Conservation (phyloP, 2,113 vertebrate genomes). For the Mus spicilegus region DNA sequence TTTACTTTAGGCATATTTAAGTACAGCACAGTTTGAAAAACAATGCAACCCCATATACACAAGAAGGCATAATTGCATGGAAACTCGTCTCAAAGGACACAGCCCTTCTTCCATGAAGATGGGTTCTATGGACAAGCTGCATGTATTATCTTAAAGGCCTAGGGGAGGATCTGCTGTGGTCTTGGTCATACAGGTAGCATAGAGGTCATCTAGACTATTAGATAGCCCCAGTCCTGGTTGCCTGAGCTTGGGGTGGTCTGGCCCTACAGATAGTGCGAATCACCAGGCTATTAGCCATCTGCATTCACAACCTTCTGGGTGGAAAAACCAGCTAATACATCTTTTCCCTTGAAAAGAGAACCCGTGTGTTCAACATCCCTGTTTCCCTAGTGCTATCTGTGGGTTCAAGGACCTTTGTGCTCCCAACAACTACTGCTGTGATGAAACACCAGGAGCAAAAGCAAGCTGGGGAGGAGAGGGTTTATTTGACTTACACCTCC, state of each 20-base stretch:
- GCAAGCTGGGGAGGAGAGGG: background rate
- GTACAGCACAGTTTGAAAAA: background rate
- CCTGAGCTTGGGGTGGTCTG: background rate
- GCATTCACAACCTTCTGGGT: background rate
- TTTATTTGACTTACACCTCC: background rate
- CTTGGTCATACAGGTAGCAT: background rate
- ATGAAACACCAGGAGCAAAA: background rate
- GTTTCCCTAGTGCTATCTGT: background rate
- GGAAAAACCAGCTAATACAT: background rate
- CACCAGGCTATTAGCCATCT: background rate
- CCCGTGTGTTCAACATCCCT: background rate
- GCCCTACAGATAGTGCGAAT: background rate
- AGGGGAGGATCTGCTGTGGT: background rate
- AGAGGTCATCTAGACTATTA: background rate
- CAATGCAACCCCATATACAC: background rate
- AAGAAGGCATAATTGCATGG: background rate
- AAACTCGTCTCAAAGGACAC: background rate
- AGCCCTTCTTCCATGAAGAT: background rate
- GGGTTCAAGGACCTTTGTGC: background rate
- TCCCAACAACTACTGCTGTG: background rate
- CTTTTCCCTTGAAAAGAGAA: background rate
- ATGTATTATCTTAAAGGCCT: background rate
- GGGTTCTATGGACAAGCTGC: background rate
- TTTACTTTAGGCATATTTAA: background rate
- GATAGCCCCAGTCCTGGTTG: background rate